A percentile compares a stretch with the other conserved stretches of the same genome.
These are phyloP conservation scores for Schrankia costaestrigalis DNA, from an alignment of 2,888 invertebrate species.

Conservation along the genomic window DNA sequence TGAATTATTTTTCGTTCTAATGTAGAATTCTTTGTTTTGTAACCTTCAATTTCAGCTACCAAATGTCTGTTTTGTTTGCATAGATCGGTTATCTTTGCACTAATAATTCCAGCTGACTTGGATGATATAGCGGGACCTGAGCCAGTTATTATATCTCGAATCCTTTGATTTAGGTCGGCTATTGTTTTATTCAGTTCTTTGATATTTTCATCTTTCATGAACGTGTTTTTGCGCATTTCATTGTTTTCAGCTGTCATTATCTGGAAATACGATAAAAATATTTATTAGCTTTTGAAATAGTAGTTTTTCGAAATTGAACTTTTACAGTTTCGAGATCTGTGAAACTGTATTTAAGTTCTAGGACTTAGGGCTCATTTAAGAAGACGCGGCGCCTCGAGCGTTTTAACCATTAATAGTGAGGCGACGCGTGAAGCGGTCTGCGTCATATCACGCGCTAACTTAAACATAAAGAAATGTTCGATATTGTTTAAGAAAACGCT, in stretches of 20 bases:
- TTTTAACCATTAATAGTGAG: too few species aligned
- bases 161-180: slow-evolving; percentile 62
- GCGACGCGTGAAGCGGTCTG: too few species aligned
- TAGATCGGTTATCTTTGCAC: slow-evolving; percentile 84
- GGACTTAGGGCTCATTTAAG: too few species aligned
- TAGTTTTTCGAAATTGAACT: neutral
- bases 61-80: slow-evolving; percentile 84
- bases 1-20: slow-evolving; percentile 75
- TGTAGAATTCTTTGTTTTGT: slow-evolving; percentile 80
- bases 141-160: slow-evolving; percentile 75
- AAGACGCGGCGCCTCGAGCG: too few species aligned
- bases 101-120: slow-evolving; percentile 77
- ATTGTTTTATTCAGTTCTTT: slow-evolving; percentile 67
- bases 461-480: too few species aligned
- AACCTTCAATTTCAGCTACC: slow-evolving; percentile 81
- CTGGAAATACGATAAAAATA: slow-evolving; percentile 40
- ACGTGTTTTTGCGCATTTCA: slow-evolving; percentile 73
- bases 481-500: too few species aligned
- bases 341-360: too few species aligned
- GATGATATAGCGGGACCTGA: slow-evolving; percentile 69
- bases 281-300: neutral
- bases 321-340: too few species aligned
- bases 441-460: too few species aligned
- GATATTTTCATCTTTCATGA: slow-evolving; percentile 69
- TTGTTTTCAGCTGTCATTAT: slow-evolving; percentile 79